These are phyloP conservation scores for Microtus montanus DNA, from an alignment of 2,113 vertebrate genomes.

Conservation along the genomic window DNA sequence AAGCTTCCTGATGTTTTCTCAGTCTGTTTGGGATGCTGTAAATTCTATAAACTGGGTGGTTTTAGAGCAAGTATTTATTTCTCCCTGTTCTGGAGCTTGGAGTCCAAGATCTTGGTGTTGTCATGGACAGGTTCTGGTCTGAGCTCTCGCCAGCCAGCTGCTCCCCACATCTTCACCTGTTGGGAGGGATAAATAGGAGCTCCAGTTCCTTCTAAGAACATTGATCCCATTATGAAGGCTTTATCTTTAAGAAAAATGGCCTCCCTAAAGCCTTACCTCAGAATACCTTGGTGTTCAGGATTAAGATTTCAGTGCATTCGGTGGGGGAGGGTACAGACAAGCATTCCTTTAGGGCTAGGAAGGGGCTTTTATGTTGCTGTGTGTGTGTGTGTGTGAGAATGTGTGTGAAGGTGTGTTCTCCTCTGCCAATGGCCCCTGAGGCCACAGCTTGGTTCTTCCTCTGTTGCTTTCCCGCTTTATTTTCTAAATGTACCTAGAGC, in stretches of 20 bases:
- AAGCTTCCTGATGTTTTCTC: neutral
- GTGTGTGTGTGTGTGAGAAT: neutral
- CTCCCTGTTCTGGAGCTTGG: neutral
- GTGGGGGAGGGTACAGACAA: neutral
- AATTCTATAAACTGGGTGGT: neutral
- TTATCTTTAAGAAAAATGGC: neutral
- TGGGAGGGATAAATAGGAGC: neutral
- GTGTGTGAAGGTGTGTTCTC: neutral
- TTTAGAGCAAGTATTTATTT: neutral
- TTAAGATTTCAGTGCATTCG: neutral
- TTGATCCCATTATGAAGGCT: neutral
- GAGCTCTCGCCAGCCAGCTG: neutral
- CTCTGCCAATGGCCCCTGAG: neutral
- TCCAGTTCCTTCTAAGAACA: neutral
- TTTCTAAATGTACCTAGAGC: neutral
- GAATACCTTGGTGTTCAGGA: neutral
- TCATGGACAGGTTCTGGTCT: neutral
- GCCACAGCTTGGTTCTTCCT: neutral
- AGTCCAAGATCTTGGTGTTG: neutral
- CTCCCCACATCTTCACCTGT: neutral
- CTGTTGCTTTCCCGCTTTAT: neutral
- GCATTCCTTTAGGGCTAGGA: neutral
- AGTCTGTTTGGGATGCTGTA: neutral
- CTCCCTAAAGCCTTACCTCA: neutral
- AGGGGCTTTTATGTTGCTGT: neutral